Evolutionary conservation across 2,113 vertebrate species (phyloP), one percentile per base, ranked within the genome.

Genomic region (Lepidiolamprologus cunningtoni): DNA sequence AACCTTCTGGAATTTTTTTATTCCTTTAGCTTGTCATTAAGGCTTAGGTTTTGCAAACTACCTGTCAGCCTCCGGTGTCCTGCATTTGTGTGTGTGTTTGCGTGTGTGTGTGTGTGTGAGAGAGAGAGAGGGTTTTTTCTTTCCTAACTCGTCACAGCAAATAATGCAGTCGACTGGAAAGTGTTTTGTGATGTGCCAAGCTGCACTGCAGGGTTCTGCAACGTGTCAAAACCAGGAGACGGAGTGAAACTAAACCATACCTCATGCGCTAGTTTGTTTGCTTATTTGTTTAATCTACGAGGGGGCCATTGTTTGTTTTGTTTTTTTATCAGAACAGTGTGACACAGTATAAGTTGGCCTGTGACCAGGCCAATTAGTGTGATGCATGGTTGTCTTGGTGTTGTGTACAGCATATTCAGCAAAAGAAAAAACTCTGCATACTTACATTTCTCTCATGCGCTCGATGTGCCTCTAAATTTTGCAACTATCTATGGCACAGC

Each of bases 341-440:
- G 83, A 85, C 85, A 84, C 52, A n/a, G 26, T 86, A 55, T 91
- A 85, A 82, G 80, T 83, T 91, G 89, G 68, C 85, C 82, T 90
- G 37, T 92, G 92, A 92, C 91, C 87, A 86, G 87, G 78, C 85
- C 87, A 92, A 93, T 95, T 92, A 92, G 63, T 78, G 47, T 93
- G 93, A 94, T 92, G 55, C 89, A 94, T 94, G 83, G 87, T 71
- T 58, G 85, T 73, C 78, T 76, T 76, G 8, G n/a, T 71, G 73
- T 79, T 87, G 83, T 81, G 83, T 89, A 45, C 33, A 63, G 87
- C 76, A 21, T 85, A 87, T 90, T 88, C 89, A 94, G 89, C 91
- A 89, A 57, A 91, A 63, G 54, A 87, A 87, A 93, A 84, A 86
- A 54, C 89, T 93, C 80, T 87, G 17, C 47, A 37, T 71, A 21